These are phyloP conservation scores for Meghimatium bilineatum DNA, from an alignment of 2,888 invertebrate species.

Conservation along the genomic window DNA sequence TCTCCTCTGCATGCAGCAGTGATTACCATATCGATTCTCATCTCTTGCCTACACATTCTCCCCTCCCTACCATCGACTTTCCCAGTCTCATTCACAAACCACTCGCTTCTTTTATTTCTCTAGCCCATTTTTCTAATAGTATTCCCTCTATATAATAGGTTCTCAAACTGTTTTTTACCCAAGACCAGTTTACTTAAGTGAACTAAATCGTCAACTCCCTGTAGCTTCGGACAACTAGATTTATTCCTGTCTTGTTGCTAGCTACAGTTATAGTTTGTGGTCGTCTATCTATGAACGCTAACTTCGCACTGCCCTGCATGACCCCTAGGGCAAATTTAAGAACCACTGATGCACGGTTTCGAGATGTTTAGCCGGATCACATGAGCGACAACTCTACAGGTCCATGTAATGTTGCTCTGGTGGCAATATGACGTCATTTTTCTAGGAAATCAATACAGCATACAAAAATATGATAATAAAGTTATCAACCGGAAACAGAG, in stretches of 20 bases:
- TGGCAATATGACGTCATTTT: slow-evolving; percentile 16
- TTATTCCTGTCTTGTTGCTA: not conserved
- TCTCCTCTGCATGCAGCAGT: not conserved
- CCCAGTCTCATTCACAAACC: not conserved
- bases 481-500: not conserved
- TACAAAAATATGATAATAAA: not conserved
- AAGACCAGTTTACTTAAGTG: not conserved
- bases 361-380: not conserved
- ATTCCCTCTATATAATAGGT: not conserved
- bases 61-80: not conserved
- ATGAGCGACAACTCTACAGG: not conserved
- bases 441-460: not conserved
- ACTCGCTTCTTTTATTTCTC: not conserved
- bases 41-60: not conserved
- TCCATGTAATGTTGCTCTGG: not conserved
- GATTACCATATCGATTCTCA: not conserved
- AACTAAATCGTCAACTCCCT: not conserved
- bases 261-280: not conserved
- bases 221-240: not conserved
- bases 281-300: too few relatives aligned
- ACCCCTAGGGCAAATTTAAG: not conserved
- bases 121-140: not conserved
- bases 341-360: not conserved
- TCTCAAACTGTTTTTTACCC: not conserved
- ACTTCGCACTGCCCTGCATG: too few relatives aligned